Evolutionary conservation across 2,797 vertebrate genomes (phyloP).

Genomic region (Distichodus sexfasciatus): DNA sequence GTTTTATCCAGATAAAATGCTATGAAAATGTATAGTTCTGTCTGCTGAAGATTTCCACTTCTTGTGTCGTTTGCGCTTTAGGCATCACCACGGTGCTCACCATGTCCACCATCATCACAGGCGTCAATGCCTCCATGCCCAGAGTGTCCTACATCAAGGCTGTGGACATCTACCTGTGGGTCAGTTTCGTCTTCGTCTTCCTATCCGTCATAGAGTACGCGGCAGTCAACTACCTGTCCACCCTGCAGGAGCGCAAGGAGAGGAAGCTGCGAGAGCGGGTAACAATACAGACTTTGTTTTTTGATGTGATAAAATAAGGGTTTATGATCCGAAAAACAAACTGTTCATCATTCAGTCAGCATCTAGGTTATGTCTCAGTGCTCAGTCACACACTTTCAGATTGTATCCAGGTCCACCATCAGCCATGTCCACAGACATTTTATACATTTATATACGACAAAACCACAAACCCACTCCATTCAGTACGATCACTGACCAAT

Average conservation of each 20-base stretch:
- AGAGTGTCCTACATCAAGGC: conserved; percentile 93
- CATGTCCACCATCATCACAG: conserved; percentile 94
- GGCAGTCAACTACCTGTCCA: conserved; percentile 87
- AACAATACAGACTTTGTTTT: conserved; percentile 9
- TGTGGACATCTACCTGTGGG: conserved; percentile 92
- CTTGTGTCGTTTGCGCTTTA: conserved; percentile 27
- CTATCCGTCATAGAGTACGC: conserved; percentile 89
- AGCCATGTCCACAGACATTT: no score
- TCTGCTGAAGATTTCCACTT: neutral
- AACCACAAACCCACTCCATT: no score
- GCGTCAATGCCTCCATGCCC: conserved; percentile 94
- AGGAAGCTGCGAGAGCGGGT: conserved; percentile 75
- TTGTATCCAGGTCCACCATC: no score
- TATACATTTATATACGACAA: no score
- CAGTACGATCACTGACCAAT: no score
- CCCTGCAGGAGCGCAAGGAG: conserved; percentile 77
- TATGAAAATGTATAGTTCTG: neutral
- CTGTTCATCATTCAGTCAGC: no score
- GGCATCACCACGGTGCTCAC: conserved; percentile 89
- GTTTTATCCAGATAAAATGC: neutral
- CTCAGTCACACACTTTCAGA: no score
- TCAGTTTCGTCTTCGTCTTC: conserved; percentile 94
- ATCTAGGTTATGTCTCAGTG: no score
- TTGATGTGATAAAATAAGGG: no score
- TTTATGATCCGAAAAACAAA: no score